Evolutionary conservation across 2,113 vertebrate species (phyloP).

Genomic region (Chaetura pelagica): DNA sequence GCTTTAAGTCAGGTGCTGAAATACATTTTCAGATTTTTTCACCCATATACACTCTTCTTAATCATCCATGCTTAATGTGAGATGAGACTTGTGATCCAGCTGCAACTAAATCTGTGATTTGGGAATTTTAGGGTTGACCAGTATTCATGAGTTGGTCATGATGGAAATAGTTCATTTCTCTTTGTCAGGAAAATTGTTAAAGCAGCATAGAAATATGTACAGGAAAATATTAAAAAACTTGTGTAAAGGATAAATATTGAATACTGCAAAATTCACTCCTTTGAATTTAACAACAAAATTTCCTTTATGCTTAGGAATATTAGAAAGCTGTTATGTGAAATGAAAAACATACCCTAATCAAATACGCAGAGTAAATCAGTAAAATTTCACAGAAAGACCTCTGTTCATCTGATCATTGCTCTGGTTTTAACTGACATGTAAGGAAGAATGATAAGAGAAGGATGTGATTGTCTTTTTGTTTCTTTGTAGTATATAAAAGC

Average conservation of each 20-base stretch:
- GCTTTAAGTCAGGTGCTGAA: constrained; percentile 67
- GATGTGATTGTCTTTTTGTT: background rate
- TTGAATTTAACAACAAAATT: background rate
- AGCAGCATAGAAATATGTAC: background rate
- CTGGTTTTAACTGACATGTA: background rate
- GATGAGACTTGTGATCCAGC: background rate
- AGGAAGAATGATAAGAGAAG: background rate
- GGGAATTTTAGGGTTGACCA: background rate
- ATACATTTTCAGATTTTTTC: constrained; percentile 56
- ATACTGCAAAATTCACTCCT: background rate
- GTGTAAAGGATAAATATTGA: background rate
- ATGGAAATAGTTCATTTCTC: background rate
- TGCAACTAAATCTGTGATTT: background rate
- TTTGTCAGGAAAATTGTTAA: background rate
- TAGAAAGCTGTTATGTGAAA: background rate
- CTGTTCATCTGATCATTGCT: background rate
- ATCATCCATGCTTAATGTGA: constrained; percentile 69
- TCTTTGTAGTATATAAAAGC: background rate
- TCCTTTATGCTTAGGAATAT: background rate
- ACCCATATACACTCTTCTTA: constrained; percentile 56
- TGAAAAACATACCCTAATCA: background rate
- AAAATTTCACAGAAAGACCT: background rate
- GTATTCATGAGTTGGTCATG: background rate
- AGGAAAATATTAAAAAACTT: background rate
- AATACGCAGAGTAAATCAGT: background rate